These are phyloP conservation scores for Nebria brevicollis DNA, from an alignment of 2,888 invertebrate genomes.

Conservation along the genomic window DNA sequence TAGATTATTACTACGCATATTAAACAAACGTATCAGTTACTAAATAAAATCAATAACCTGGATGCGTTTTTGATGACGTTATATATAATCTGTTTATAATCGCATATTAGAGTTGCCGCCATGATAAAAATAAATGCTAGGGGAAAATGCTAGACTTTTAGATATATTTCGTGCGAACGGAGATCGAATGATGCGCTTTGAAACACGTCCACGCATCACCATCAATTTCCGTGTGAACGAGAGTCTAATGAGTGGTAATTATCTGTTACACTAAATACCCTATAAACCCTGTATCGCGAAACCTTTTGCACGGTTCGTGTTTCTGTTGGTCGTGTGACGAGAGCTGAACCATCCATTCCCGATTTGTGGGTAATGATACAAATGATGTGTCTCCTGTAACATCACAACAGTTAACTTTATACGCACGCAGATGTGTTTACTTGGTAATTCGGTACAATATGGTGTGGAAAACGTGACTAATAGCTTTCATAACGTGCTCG, in stretches of 20 bases:
- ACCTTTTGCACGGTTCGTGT: neutral
- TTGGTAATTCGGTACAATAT: neutral
- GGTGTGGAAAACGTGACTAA: neutral
- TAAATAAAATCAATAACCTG: neutral
- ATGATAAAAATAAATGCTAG: neutral
- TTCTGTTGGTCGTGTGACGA: neutral
- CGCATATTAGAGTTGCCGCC: neutral
- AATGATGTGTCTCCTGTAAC: neutral
- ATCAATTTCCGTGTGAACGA: neutral
- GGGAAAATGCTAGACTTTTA: neutral
- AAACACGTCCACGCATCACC: neutral
- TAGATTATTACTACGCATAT: neutral
- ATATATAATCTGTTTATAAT: neutral
- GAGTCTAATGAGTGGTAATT: neutral
- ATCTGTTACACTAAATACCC: neutral
- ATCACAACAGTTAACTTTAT: neutral
- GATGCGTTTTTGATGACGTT: neutral
- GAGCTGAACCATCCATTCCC: neutral
- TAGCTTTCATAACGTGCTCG: neutral
- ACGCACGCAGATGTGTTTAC: neutral
- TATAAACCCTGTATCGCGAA: neutral
- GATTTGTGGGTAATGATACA: neutral
- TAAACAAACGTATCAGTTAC: neutral
- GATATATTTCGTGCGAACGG: neutral
- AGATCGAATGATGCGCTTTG: neutral